A percentile compares a stretch with the other conserved stretches of the same genome.
These are phyloP conservation scores for Myiotriccus ornatus DNA, from an alignment of 2,797 vertebrate species.

Conservation along the genomic window DNA sequence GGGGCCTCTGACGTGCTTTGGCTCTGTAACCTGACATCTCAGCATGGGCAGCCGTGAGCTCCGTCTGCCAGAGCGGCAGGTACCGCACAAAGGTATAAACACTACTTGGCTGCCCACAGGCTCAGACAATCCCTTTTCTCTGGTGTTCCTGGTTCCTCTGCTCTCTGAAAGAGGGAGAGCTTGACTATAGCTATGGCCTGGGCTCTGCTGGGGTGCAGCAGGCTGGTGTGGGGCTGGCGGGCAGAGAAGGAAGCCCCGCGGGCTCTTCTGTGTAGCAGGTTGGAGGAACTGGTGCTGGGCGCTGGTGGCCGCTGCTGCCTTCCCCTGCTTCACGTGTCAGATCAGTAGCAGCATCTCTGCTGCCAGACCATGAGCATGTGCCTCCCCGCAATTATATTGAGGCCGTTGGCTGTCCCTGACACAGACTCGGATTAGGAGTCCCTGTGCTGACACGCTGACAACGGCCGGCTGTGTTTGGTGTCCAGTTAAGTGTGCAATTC, in stretches of 20 bases:
- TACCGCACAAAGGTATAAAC: neutral
- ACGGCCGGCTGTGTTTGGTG: neutral
- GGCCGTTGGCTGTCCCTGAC: slow-evolving; percentile 47
- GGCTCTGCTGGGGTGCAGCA: neutral
- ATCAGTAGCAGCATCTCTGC: slow-evolving; percentile 54
- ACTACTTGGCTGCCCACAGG: neutral
- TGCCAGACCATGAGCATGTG: slow-evolving; percentile 45
- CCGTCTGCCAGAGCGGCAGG: neutral
- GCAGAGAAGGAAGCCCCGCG: rapidly evolving
- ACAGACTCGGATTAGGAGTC: slow-evolving; percentile 50
- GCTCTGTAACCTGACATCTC: neutral
- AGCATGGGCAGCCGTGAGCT: neutral
- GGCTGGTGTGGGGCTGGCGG: neutral
- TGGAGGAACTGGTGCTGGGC: rapidly evolving
- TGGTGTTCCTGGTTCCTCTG: neutral
- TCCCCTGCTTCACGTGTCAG: neutral
- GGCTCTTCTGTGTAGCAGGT: neutral
- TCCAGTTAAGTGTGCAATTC: slow-evolving; percentile 20
- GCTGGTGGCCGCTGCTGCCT: rapidly evolving
- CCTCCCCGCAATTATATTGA: slow-evolving; percentile 15
- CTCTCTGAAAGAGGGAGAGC: neutral
- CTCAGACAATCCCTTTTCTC: neutral
- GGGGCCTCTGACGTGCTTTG: neutral
- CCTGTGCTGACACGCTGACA: slow-evolving; percentile 46
- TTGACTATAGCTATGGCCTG: neutral